Base-by-base conservation (phyloP, 1,140 invertebrate genomes). In the Drosophila mauritiana region DNA sequence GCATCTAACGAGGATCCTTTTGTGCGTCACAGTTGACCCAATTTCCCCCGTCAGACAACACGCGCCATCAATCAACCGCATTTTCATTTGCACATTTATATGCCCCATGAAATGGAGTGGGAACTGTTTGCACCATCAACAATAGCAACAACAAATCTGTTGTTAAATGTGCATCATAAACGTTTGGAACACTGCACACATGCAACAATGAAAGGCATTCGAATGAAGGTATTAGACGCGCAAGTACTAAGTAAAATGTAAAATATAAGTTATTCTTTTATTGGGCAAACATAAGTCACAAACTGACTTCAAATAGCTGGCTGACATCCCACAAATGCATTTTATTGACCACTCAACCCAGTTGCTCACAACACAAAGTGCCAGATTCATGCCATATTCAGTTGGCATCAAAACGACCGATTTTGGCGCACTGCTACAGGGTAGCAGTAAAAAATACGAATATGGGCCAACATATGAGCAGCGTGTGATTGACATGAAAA, bases 401-500 rank as follows among this genome's bases (percentile, higher is more conserved):
- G 3, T 7, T 20, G 43, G 4, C 34, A 15, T 20, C 6, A 34
- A 46, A 37, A 17, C 2, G n/a, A 27, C 40, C 31, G 51, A 10
- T 12, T 15, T 12, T 11, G 31, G 31, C 10, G 25, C 43, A 20
- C 12, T 10, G 27, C 10, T 78, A 46, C 53, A 86, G 83, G 68
- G 82, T 78, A 82, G 80, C 62, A 48, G 31, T 52, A 22, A 57
- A 39, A 39, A 22, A 22, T 2, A 53, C 55, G 45, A 67, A 88
- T 79, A 65, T 88, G 72, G 70, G 70, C 45, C 79, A 76, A 58
- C 83, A 88, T 88, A 86, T 86, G 83, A 86, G 62, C 67, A 89
- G 43, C 83, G 84, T 88, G 79, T 86, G 83, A 86, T 86, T 86
- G 83, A 88, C 83, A 86, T 88, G 83, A 86, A 86, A 88, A 86